Evolutionary conservation across 2,113 vertebrate species (phyloP).

Genomic region (Mesoclemmys tuberculata): DNA sequence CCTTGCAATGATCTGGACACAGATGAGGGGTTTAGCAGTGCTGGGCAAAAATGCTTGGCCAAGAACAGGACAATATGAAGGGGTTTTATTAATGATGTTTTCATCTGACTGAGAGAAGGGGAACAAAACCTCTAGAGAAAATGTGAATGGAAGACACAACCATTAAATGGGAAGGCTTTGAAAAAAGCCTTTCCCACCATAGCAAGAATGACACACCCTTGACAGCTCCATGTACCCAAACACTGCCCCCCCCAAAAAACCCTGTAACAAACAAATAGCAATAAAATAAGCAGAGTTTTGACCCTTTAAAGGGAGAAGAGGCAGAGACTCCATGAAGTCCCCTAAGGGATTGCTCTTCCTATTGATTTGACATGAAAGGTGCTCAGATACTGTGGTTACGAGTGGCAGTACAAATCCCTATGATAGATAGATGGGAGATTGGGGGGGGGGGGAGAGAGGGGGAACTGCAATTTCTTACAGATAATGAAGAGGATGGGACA

Average conservation of each 20-base stretch:
- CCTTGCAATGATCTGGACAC: neutral
- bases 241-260: accelerated
- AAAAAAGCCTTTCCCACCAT: accelerated
- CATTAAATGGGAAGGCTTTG: accelerated
- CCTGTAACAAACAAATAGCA: accelerated
- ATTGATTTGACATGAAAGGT: neutral
- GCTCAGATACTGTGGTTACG: neutral
- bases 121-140: neutral
- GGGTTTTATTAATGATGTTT: accelerated
- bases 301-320: neutral
- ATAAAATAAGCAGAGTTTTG: neutral
- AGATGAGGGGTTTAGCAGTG: neutral
- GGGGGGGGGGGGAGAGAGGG: neutral
- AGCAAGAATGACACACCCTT: accelerated
- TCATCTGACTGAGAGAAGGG: neutral
- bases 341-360: accelerated
- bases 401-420: neutral
- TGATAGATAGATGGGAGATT: neutral
- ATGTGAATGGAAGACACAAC: accelerated
- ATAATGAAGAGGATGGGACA: neutral
- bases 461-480: neutral
- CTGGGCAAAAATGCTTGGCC: neutral
- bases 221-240: neutral
- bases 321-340: neutral
- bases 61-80: accelerated